These are phyloP conservation scores for Apamea monoglypha DNA, from an alignment of 2,888 invertebrate genomes.

Conservation along the genomic window DNA sequence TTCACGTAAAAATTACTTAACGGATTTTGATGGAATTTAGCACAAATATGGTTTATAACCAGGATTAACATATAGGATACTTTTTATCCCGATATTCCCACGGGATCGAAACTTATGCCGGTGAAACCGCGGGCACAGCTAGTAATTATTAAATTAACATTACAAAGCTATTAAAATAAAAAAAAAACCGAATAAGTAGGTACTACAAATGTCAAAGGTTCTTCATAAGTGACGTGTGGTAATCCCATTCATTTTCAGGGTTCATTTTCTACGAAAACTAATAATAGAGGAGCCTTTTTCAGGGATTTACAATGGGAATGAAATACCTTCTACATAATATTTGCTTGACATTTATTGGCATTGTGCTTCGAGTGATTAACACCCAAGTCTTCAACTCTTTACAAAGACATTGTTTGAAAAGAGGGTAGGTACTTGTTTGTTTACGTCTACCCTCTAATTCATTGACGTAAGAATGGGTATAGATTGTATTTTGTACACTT, in stretches of 20 bases:
- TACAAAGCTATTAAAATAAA: no score
- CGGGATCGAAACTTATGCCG: no score
- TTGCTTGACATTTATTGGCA: constrained; percentile 20
- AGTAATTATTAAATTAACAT: no score
- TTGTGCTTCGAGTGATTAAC: constrained; percentile 13
- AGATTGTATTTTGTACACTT: not conserved
- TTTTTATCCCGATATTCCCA: no score
- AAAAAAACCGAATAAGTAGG: no score
- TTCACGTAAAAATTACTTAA: no score
- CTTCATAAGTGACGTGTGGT: not conserved
- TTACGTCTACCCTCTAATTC: constrained; percentile 9
- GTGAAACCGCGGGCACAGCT: no score
- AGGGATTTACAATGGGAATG: not conserved
- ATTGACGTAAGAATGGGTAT: not conserved
- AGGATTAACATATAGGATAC: no score
- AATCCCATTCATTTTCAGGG: not conserved
- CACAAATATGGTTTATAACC: no score
- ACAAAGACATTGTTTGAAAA: constrained; percentile 22
- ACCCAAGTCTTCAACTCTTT: constrained; percentile 12
- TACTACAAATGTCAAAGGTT: no score
- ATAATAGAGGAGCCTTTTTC: not conserved
- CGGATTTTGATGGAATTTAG: no score
- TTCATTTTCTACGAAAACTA: not conserved
- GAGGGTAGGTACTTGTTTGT: constrained; percentile 15
- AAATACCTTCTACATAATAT: not conserved